Evolutionary conservation across 2,113 vertebrate genomes (phyloP).

Genomic region (Lagenorhynchus albirostris): DNA sequence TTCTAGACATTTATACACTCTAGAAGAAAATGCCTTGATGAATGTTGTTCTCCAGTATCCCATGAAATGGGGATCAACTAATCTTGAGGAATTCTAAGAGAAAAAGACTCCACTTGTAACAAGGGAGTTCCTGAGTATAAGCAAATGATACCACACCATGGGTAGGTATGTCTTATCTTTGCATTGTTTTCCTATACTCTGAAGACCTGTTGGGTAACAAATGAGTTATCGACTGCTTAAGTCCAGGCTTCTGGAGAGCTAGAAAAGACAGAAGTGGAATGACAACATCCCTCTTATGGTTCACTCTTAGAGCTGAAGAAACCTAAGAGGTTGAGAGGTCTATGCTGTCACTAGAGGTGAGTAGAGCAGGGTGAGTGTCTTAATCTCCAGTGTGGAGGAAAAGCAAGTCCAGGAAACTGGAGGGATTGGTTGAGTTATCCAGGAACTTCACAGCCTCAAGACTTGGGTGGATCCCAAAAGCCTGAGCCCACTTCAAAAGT

Average conservation of each 20-base stretch:
- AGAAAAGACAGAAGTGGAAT: background rate
- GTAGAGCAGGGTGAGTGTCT: background rate
- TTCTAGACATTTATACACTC: no score
- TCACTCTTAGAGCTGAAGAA: background rate
- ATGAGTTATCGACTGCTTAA: background rate
- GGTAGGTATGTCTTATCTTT: no score
- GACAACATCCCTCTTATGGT: background rate
- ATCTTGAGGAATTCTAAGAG: no score
- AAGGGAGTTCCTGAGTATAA: no score
- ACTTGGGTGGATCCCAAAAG: background rate
- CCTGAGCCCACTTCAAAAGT: background rate
- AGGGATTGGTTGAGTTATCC: background rate
- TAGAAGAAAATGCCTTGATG: no score
- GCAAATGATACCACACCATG: no score
- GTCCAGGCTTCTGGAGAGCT: background rate
- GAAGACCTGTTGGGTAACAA: no score
- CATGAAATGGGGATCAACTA: no score
- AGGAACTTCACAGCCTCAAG: background rate
- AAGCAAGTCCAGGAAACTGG: background rate
- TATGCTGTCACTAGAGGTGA: background rate
- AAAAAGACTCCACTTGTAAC: no score
- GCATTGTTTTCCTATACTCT: no score
- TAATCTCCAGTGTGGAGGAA: background rate
- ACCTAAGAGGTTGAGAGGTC: background rate
- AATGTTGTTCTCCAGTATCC: no score